Evolutionary conservation across 2,888 invertebrate species (phyloP), one percentile per base, ranked within the genome.

Genomic region (Dryadula phaetusa): DNA sequence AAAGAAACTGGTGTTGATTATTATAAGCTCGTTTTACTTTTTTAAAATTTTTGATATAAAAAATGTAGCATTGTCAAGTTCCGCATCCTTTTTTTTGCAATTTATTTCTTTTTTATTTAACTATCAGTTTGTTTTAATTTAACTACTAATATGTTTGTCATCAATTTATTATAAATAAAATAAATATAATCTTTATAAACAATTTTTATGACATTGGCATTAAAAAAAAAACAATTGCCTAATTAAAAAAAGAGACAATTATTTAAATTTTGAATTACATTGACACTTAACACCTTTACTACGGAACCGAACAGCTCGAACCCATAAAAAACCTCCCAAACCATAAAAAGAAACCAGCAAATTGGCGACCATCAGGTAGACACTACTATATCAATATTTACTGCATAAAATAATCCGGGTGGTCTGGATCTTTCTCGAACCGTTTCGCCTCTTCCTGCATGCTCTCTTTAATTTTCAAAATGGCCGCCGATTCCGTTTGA

Each of bases 381-480:
- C 28, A 52, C 52, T 52, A 52, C 6, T 20, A 52, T 28, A n/a
- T n/a, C n/a, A 61, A 65, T 62, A 70, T 81, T 96, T 97, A 98
- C 96, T 97, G 98, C 97, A 98, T 98, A 94, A 97, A 98, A 94
- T 98, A 98, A 94, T 98, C 98, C 87, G 98, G 97, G 91, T 98
- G 98, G 92, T 98, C 98, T 80, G 98, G 97, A 94, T 98, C 98
- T 95, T 98, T 98, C 93, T 98, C 98, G 94, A 98, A 98, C 94
- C 99, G 96, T 95, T 99, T 99, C 90, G 99, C 99, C 94, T 99
- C 99, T 93, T 99, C 99, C 94, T 99, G 99, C 98, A 99, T 99
- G 95, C 98, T 98, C 94, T 99, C 99, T 95, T 99, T 99, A 93
- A 99, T 99, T 95, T 99, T 99, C 94, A 99, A 95, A 94, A 99